Evolutionary conservation across 2,888 invertebrate genomes (phyloP).

Genomic region (Pyrochroa serraticornis): DNA sequence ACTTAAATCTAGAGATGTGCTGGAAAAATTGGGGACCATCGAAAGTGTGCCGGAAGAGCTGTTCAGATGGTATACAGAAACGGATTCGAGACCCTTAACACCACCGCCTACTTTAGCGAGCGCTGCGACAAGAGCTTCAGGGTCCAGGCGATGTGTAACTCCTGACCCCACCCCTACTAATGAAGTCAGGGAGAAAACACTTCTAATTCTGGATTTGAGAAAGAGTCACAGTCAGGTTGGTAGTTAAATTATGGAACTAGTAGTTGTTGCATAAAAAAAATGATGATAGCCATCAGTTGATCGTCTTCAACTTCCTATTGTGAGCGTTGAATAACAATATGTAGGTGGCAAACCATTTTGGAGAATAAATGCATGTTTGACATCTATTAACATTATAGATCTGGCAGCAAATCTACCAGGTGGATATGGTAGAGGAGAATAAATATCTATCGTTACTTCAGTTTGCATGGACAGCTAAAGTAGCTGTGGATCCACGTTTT

Average conservation of each 20-base stretch:
- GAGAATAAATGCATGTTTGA: too few species aligned
- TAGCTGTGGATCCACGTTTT: too few species aligned
- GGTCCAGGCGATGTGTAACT: slow-evolving; percentile 71
- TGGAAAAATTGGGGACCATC: slow-evolving; percentile 53
- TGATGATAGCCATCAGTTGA: too few species aligned
- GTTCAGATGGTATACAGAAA: slow-evolving; percentile 80
- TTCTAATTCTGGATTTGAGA: slow-evolving; percentile 75
- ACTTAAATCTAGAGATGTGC: slow-evolving; percentile 39
- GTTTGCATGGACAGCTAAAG: too few species aligned
- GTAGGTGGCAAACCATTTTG: too few species aligned
- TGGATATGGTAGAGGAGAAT: too few species aligned
- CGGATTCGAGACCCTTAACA: slow-evolving; percentile 81
- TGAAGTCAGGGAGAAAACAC: slow-evolving; percentile 62
- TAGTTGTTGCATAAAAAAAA: too few species aligned
- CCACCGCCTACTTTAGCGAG: slow-evolving; percentile 80
- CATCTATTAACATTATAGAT: too few species aligned
- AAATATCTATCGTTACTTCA: too few species aligned
- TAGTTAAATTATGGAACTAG: not conserved
- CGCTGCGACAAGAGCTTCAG: slow-evolving; percentile 72
- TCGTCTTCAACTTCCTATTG: not conserved
- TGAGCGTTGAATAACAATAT: too few species aligned
- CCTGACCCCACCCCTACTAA: slow-evolving; percentile 68
- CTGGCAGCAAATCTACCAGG: too few species aligned
- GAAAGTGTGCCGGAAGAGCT: slow-evolving; percentile 78
- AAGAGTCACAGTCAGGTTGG: slow-evolving; percentile 70